Evolutionary conservation across 2,113 vertebrate genomes (phyloP).

Genomic region (Spilogale gracilis): DNA sequence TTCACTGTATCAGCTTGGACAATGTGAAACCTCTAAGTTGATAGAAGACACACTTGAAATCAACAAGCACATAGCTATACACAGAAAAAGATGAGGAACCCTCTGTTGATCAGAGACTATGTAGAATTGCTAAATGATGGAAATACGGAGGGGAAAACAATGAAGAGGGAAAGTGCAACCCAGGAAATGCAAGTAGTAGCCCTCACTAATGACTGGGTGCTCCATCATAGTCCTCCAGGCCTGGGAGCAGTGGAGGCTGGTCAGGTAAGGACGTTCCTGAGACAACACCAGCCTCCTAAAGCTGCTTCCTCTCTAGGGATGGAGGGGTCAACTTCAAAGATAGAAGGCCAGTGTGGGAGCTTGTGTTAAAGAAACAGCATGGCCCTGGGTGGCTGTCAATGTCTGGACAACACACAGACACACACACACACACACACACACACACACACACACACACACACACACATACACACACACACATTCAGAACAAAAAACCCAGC

Average conservation of each 20-base stretch:
- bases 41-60: background rate
- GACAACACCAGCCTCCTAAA: fast-evolving
- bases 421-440: no score
- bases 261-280: background rate
- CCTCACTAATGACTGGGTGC: background rate
- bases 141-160: background rate
- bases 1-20: background rate
- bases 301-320: background rate
- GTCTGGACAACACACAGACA: background rate
- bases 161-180: background rate
- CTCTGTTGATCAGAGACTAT: background rate
- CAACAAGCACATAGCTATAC: background rate
- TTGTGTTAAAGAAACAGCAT: background rate
- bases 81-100: background rate
- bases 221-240: background rate
- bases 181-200: background rate
- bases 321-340: background rate
- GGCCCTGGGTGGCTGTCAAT: background rate
- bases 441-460: no score
- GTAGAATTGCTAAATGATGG: background rate
- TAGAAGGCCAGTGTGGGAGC: background rate
- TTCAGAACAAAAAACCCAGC: background rate
- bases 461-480: no score
- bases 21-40: background rate
- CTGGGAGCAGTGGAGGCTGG: background rate